Percentiles rank a stretch among this genome's conserved stretches.
phyloP scores from a whole-genome alignment of 2,888 invertebrate genomes.

The Andrena bucephala region DNA sequence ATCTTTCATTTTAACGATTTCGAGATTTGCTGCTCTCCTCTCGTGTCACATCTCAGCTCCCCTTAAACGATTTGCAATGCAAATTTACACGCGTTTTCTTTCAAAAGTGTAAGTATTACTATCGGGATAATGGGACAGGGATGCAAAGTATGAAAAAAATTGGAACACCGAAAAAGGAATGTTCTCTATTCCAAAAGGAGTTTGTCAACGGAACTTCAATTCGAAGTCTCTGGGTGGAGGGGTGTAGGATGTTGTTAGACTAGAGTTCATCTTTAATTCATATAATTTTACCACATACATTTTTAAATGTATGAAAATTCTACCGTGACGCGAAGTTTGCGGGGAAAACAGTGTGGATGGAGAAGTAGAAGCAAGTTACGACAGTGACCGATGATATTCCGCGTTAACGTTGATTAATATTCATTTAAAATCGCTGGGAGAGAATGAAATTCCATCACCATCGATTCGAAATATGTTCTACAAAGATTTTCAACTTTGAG shows the following conservation, averaged over 20 bases:
- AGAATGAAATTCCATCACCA: not conserved
- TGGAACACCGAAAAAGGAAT: not conserved
- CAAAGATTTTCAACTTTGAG: not conserved
- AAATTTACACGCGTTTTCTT: not conserved
- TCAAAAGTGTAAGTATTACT: not conserved
- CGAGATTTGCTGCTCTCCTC: not conserved
- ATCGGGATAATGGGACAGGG: not conserved
- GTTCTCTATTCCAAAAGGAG: not conserved
- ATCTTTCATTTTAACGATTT: slow-evolving; percentile 39
- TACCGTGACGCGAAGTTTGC: not conserved
- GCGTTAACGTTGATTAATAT: slow-evolving; percentile 5
- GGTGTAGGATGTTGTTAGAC: not conserved
- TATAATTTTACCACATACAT: not conserved
- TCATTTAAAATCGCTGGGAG: not conserved
- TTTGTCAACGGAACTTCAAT: not conserved
- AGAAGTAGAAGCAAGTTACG: not conserved
- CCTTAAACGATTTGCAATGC: not conserved
- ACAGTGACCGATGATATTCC: slow-evolving; percentile 7
- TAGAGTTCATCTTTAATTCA: not conserved
- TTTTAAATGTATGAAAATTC: not conserved
- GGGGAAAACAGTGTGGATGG: not conserved
- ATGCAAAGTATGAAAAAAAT: not conserved
- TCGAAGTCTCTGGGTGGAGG: not conserved
- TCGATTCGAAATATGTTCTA: not conserved
- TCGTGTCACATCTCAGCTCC: not conserved